Evolutionary conservation across 2,888 invertebrate species (phyloP), one percentile per base, ranked within the genome.

Genomic region (Urechis unicinctus): DNA sequence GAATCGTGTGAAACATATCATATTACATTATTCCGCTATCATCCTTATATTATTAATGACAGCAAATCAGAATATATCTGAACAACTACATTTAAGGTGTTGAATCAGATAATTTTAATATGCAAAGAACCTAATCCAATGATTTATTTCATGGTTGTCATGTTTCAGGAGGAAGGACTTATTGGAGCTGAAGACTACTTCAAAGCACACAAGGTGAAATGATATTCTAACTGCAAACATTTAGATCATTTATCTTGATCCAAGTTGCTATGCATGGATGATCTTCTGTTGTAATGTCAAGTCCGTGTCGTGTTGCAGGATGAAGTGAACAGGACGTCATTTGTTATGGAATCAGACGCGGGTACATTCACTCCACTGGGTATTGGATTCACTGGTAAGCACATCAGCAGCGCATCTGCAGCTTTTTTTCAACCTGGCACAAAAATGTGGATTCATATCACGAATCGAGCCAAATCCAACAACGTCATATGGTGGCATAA

Each of bases 261-360:
- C 13, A 21, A 28, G 9, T 9, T 44, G 5, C 9, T 17, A 53
- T 26, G 9, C 5, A 17, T 6, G 22, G 5, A 26, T 53, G 9
- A 49, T 13, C 9, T 36, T 36, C 9, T 13, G 36, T 13, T 36
- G 9, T 9, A 17, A 36, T 36, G 9, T 36, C 36, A 36, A 13
- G 9, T 36, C 17, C 36, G 17, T 13, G n/a, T n/a, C n/a, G n/a
- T n/a, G n/a, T 25, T 51, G 6, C 24, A 58, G 53, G 36, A 53
- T 46, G 47, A 50, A 21, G 22, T 24, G 41, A 72, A 82, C 3
- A 85, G 87, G 62, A 84, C 88, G 56, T 85, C 85, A 69, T 84
- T 88, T 50, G 85, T 88, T 1, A 86, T 90, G 84, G 90, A 91
- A 78, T 89, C 89, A 0, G 90, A 91, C 72, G 83, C 83, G 68